Percentiles rank a stretch among this genome's conserved stretches.
phyloP scores from a whole-genome alignment of 2,888 invertebrate genomes.

The Isotomurus palustris region DNA sequence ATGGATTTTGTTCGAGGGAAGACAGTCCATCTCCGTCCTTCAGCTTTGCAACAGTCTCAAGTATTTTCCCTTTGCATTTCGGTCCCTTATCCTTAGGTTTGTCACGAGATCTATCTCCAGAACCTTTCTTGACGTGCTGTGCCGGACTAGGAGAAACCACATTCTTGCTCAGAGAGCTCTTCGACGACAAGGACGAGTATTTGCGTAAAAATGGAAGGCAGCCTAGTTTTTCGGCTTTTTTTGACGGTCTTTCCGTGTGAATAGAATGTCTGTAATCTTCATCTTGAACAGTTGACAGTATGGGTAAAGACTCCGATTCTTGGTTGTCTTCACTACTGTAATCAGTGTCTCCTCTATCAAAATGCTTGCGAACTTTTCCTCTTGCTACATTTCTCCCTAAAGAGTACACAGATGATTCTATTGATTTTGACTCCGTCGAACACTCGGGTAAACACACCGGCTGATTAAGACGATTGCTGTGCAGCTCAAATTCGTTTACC shows the following conservation, averaged over 20 bases:
- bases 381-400: background rate
- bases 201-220: constrained; percentile 19
- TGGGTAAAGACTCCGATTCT: constrained; percentile 4
- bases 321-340: constrained; percentile 12
- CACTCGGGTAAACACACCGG: constrained; percentile 18
- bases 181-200: background rate
- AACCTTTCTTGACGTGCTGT: constrained; percentile 19
- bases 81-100: constrained; percentile 33
- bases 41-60: constrained; percentile 14
- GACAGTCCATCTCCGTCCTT: constrained; percentile 6
- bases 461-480: constrained; percentile 31
- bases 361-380: constrained; percentile 1
- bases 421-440: background rate
- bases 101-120: constrained; percentile 30
- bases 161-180: constrained; percentile 4
- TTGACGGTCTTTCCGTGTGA: background rate
- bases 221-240: constrained; percentile 10
- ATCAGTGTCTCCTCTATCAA: constrained; percentile 5
- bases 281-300: background rate
- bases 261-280: background rate
- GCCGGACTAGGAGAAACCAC: background rate
- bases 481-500: constrained; percentile 45
- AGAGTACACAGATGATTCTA: background rate
- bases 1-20: constrained; percentile 7
- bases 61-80: constrained; percentile 30